Base-by-base conservation (phyloP, 2,113 vertebrate species). In the Pelvicachromis taeniatus region DNA sequence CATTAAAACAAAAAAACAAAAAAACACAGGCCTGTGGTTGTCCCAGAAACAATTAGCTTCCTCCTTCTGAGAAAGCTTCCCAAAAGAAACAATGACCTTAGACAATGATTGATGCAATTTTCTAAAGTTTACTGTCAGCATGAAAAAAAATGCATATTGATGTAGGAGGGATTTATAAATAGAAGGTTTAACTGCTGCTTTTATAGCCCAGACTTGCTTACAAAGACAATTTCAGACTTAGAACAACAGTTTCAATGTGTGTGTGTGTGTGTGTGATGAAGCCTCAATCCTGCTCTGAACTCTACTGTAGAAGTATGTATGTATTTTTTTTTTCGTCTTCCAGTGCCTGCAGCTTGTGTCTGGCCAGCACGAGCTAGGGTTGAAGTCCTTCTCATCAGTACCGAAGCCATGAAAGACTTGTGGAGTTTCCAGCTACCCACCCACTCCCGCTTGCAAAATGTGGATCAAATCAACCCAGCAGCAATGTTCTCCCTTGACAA, bases 391-490 rank as follows among this genome's bases (percentile, higher is more conserved):
- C 87, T 94, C 92, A 93, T 94, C 92, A 88, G 81, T 81, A 88
- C 85, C 79, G 86, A 88, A 88, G 52, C 78, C 87, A 90, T 11
- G 40, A 87, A 92, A 88, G 89, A 84, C 83, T 84, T 80, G 56
- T 75, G 84, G 65, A 54, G 75, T 83, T 92, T 88, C 83, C 88
- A 91, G 73, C 80, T 85, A 68, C 73, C 86, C 81, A 42, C 78
- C 77, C 88, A 61, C 86, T 59, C 91, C 78, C 31, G n/a, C 73
- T 56, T 52, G 42, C 73, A 83, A 93, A 95, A 96, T 94, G 94
- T 95, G 95, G 93, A 93, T 95, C 88, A 86, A 91, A 95, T 96
- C 94, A 95, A 90, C 80, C 86, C 87, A 42, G 90, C 90, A 91
- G 78, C 91, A 89, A 83, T 85, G 88, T 91, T 92, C 93, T 93